Conservation (phyloP, 2,113 vertebrate species). For the Pluvianellus socialis region DNA sequence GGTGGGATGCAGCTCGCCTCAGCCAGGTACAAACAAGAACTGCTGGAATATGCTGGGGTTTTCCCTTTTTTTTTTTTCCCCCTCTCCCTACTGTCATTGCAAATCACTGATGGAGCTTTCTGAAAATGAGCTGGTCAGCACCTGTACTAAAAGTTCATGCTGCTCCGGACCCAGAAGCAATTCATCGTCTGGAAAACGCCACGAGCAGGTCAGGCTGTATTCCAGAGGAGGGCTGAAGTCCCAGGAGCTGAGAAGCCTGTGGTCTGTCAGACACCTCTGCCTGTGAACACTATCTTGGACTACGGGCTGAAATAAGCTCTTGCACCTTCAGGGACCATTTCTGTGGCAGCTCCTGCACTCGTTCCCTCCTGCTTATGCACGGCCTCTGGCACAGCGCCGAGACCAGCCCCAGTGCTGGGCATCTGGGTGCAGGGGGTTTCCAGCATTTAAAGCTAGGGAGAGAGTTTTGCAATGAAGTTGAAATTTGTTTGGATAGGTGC, state of each 20-base stretch:
- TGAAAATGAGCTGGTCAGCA: neutral
- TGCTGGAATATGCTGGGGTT: neutral
- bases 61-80: neutral
- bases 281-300: neutral
- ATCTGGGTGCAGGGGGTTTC: neutral
- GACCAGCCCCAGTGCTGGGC: fast-evolving
- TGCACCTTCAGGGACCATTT: neutral
- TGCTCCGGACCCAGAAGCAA: neutral
- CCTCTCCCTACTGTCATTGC: neutral
- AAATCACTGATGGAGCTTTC: neutral
- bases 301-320: neutral
- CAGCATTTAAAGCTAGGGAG: neutral
- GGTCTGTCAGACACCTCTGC: neutral
- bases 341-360: neutral
- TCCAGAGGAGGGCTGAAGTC: neutral
- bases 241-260: neutral
- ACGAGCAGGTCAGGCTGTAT: neutral
- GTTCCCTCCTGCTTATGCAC: neutral
- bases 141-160: neutral
- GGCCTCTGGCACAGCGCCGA: neutral
- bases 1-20: neutral
- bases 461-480: neutral
- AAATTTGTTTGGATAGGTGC: neutral
- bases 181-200: neutral
- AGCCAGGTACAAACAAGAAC: neutral